phyloP scores from a whole-genome alignment of 2,797 vertebrate genomes.

The Momotus momota region DNA sequence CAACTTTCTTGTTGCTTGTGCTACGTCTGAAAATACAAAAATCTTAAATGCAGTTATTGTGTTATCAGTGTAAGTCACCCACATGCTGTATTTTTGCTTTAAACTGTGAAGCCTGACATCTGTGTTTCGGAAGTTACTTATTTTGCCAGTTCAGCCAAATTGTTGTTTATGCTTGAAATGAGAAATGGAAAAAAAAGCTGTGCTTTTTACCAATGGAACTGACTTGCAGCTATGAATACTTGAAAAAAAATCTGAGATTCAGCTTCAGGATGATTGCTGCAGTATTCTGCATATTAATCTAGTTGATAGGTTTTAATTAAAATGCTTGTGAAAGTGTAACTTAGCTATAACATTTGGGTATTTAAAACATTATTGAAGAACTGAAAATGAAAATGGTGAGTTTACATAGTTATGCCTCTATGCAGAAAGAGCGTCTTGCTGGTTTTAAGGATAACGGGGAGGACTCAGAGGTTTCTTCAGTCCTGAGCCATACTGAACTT shows the following conservation, averaged over 20 bases:
- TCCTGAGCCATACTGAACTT: neutral
- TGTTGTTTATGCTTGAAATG: constrained; percentile 43
- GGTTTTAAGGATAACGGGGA: neutral
- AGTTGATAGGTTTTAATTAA: neutral
- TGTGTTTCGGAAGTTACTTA: constrained; percentile 34
- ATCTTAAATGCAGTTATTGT: neutral
- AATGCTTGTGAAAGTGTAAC: neutral
- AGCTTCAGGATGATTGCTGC: neutral
- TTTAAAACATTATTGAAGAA: neutral
- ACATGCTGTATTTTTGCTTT: neutral
- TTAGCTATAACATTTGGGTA: neutral
- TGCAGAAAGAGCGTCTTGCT: neutral
- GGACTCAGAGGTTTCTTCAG: neutral
- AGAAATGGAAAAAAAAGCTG: constrained; percentile 9
- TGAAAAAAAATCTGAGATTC: neutral
- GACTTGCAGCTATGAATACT: constrained; percentile 2
- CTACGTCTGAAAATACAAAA: neutral
- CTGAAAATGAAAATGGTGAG: neutral
- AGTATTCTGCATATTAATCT: neutral
- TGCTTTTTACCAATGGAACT: constrained; percentile 10
- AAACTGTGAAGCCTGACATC: constrained; percentile 11
- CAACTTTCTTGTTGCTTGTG: neutral
- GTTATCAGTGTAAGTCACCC: neutral
- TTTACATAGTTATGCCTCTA: neutral
- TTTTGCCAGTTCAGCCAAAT: constrained; percentile 41